These are phyloP conservation scores for Schizaphis graminum DNA, from an alignment of 2,888 invertebrate species.

Conservation along the genomic window DNA sequence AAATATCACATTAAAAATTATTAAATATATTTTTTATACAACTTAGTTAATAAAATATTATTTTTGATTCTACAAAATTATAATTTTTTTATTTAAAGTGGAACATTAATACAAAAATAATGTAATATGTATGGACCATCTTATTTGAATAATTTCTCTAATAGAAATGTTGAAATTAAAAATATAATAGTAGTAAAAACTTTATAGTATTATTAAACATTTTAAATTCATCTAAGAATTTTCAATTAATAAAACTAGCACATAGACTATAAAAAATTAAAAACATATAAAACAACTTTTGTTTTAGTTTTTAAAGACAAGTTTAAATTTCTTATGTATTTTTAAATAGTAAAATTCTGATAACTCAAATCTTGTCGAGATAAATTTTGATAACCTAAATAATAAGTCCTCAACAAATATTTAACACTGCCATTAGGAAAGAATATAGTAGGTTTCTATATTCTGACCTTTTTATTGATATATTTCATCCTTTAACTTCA, in stretches of 20 bases:
- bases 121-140: neutral
- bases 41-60: neutral
- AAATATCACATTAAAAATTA: constrained; percentile 23
- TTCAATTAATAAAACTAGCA: neutral
- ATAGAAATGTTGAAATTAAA: neutral
- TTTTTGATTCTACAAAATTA: neutral
- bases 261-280: neutral
- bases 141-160: neutral
- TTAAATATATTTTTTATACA: neutral
- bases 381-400: neutral
- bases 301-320: neutral
- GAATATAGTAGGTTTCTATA: neutral
- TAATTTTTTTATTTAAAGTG: neutral
- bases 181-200: neutral
- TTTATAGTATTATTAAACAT: no score
- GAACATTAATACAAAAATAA: neutral
- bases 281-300: neutral
- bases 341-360: neutral
- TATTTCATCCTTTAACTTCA: neutral
- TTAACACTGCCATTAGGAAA: neutral
- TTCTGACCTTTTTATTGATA: neutral
- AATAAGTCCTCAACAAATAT: neutral
- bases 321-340: neutral
- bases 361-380: neutral
- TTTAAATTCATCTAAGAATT: neutral